phyloP scores from a whole-genome alignment of 2,888 invertebrate species.

The Luperina nickerlii region DNA sequence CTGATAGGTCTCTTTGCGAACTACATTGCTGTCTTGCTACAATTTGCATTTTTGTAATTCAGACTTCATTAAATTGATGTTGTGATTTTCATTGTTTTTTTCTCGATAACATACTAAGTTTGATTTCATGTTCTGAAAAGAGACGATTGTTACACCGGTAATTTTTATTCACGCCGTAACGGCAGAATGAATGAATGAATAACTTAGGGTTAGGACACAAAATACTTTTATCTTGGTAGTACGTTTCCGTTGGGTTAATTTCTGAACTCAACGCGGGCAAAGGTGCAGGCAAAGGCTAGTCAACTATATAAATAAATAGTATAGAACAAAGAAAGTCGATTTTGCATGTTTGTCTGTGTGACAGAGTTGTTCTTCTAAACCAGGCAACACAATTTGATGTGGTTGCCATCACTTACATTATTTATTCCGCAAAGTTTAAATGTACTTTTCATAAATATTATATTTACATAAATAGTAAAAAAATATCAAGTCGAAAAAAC shows the following conservation, averaged over 20 bases:
- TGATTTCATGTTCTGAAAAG: too few species aligned
- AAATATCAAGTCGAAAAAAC: too few species aligned
- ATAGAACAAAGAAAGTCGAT: background rate
- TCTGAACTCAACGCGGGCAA: background rate
- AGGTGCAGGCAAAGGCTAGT: background rate
- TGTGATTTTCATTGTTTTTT: too few species aligned
- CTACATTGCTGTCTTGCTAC: background rate
- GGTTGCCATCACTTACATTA: too few species aligned
- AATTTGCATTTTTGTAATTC: constrained; percentile 5
- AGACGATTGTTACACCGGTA: too few species aligned
- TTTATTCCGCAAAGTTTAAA: too few species aligned
- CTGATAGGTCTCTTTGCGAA: background rate
- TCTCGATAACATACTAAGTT: too few species aligned
- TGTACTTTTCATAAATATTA: background rate
- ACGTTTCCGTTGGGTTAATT: too few species aligned
- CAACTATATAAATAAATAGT: background rate
- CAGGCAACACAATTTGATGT: background rate
- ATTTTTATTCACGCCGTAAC: background rate
- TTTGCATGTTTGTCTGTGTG: background rate
- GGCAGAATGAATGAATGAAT: background rate
- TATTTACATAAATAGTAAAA: too few species aligned
- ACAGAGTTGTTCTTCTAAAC: background rate
- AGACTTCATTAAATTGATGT: too few species aligned
- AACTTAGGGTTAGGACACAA: background rate
- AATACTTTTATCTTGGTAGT: background rate